Base-by-base conservation (phyloP, 2,888 invertebrate genomes). In the Scaptomyza reducta region DNA sequence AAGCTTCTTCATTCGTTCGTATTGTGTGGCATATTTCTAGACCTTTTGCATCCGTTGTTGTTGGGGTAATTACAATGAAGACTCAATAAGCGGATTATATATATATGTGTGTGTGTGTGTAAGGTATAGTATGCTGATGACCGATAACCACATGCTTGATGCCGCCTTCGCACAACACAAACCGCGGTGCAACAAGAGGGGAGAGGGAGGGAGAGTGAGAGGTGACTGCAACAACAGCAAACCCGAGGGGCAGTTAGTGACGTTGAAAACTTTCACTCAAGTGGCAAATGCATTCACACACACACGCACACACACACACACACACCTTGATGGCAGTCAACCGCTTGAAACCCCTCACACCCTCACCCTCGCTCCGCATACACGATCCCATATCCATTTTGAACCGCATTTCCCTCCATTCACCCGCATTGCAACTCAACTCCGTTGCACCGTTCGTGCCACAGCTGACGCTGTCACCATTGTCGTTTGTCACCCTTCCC, bases 391-490 rank as follows among this genome's bases (percentile, higher is more conserved):
- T 58, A 60, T 61, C 70, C 62, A 68, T 76, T 63, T 65, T 40
- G 58, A 44, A 70, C 58, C 54, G 38, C 65, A 77, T 63, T 33
- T 33, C 3, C 27, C 27, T 3, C 22, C 3, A 22, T n/a, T n/a
- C 22, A 1, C 3, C 22, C 22, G 22, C 22, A 0, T 22, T 22
- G 22, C 22, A 22, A 22, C 22, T 22, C 22, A 22, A 3, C 22
- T 3, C 22, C 22, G 22, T 22, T 22, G 22, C n/a, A n/a, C n/a
- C n/a, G n/a, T 22, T 22, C 22, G 22, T 22, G 22, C 4, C 67
- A 69, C 82, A 84, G 82, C 82, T 82, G 82, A 83, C 79, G 66
- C 65, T 79, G 72, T 72, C 72, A 60, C 73, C 70, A 73, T 71
- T 67, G 80, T 78, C 80, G 82, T 81, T 76, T 78, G 76, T 82